phyloP scores from a whole-genome alignment of 2,797 vertebrate genomes.

The Syndactyla subalaris region DNA sequence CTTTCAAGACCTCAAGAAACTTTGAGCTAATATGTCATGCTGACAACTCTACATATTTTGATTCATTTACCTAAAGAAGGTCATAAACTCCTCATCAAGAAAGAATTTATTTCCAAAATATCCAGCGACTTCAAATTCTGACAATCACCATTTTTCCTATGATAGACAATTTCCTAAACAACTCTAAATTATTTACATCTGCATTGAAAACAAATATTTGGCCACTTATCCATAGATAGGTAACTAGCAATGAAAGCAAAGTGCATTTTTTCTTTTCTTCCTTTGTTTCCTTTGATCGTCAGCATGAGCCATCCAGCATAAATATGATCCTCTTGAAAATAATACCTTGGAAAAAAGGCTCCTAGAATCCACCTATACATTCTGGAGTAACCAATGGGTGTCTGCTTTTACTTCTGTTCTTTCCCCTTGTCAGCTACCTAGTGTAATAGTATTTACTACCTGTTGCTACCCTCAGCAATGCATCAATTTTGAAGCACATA shows the following conservation, averaged over 20 bases:
- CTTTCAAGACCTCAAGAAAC: neutral
- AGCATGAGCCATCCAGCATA: neutral
- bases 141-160: neutral
- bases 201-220: neutral
- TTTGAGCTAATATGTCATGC: neutral
- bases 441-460: neutral
- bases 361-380: neutral
- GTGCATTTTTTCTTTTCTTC: neutral
- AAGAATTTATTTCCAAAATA: neutral
- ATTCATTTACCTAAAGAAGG: neutral
- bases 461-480: neutral
- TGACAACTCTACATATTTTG: neutral
- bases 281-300: neutral
- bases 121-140: neutral
- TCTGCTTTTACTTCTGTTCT: neutral
- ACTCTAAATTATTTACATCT: neutral
- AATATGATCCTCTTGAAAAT: neutral
- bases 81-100: neutral
- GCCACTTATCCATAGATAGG: neutral
- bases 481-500: neutral
- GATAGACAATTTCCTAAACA: neutral
- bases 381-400: neutral
- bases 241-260: neutral
- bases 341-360: neutral
- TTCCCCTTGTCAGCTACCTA: neutral